A percentile compares a stretch with the other conserved stretches of the same genome.
Conservation (phyloP, 1,140 invertebrate genomes). For the Babylonia areolata region DNA sequence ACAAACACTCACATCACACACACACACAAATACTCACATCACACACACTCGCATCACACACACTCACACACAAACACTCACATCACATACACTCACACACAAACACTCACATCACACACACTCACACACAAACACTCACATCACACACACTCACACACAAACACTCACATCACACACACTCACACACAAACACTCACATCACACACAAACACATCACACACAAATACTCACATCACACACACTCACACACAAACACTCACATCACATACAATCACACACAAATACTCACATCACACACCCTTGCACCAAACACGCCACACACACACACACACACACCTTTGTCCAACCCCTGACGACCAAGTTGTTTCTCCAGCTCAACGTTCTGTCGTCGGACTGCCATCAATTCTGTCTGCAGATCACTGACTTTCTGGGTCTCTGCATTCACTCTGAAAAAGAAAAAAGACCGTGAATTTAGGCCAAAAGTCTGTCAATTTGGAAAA, state of each 20-base stretch:
- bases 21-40: too few relatives aligned
- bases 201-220: not conserved
- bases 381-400: conserved; percentile 62
- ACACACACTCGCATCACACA: too few relatives aligned
- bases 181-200: not conserved
- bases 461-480: too few relatives aligned
- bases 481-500: too few relatives aligned
- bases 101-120: too few relatives aligned
- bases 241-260: not conserved
- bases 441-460: conserved; percentile 2
- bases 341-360: conserved; percentile 69
- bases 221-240: too few relatives aligned
- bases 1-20: too few relatives aligned
- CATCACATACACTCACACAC: too few relatives aligned
- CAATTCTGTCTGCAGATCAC: conserved; percentile 66
- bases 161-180: not conserved
- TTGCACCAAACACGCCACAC: not conserved
- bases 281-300: not conserved
- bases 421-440: conserved; percentile 48
- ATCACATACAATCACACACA: not conserved
- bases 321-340: conserved; percentile 36
- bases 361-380: conserved; percentile 72
- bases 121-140: not conserved
- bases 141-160: not conserved
- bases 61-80: too few relatives aligned